Evolutionary conservation across 2,113 vertebrate genomes (phyloP).

Genomic region (Peromyscus californicus): DNA sequence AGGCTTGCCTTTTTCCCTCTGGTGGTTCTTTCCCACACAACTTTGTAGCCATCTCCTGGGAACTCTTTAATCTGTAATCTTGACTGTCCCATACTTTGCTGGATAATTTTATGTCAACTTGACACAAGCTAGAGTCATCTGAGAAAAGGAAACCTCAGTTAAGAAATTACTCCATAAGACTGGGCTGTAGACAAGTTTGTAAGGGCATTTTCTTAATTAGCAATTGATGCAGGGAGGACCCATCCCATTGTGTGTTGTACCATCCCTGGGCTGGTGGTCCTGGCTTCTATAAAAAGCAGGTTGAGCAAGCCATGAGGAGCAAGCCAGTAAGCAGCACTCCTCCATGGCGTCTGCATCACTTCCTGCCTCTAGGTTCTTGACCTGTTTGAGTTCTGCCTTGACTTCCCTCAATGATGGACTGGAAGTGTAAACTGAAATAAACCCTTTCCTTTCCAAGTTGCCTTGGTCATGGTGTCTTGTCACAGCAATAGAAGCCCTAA

Average conservation of each 20-base stretch:
- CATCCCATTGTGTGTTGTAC: not conserved
- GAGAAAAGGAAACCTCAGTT: not conserved
- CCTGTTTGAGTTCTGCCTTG: not conserved
- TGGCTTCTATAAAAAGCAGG: not conserved
- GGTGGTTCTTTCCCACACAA: not conserved
- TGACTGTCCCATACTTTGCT: not conserved
- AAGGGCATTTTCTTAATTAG: not conserved
- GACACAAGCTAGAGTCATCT: not conserved
- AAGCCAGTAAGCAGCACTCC: not conserved
- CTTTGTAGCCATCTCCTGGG: not conserved
- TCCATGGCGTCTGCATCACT: not conserved
- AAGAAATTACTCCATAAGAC: not conserved
- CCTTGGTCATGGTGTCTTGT: not conserved
- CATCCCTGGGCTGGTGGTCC: not conserved
- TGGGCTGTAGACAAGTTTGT: not conserved
- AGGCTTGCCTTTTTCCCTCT: not conserved
- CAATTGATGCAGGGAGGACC: not conserved
- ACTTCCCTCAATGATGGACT: not conserved
- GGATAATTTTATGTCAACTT: not conserved
- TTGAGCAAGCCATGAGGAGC: not conserved
- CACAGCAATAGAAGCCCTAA: not conserved
- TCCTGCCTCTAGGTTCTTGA: not conserved
- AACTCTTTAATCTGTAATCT: not conserved
- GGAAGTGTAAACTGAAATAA: not conserved
- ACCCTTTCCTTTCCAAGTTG: not conserved